Percentiles rank a stretch among this genome's conserved stretches.
These are phyloP conservation scores for Oenanthe oenanthe DNA, from an alignment of 2,113 vertebrate genomes.

Conservation along the genomic window DNA sequence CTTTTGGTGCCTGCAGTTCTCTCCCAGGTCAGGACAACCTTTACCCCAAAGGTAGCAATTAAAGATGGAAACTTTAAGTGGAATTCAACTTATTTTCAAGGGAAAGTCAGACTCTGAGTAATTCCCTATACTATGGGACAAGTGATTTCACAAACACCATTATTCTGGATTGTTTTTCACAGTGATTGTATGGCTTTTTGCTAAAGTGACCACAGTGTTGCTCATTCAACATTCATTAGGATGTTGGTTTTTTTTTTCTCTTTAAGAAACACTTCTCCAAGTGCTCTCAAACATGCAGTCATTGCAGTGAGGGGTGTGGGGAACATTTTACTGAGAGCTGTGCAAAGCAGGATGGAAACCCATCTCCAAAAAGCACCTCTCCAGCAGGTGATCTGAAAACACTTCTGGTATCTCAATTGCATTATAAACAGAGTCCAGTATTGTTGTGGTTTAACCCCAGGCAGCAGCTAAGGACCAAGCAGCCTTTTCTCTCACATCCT, in stretches of 20 bases:
- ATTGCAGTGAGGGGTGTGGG: rapidly evolving
- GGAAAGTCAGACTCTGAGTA: neutral
- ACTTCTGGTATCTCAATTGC: neutral
- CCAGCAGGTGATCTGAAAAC: neutral
- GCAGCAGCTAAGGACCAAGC: rapidly evolving
- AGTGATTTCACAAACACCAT: neutral
- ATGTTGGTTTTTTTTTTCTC: neutral
- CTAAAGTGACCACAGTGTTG: neutral
- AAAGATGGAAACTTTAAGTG: neutral
- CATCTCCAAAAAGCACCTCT: neutral
- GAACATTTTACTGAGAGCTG: neutral
- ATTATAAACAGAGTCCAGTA: neutral
- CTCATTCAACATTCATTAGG: neutral
- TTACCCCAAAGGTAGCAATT: neutral
- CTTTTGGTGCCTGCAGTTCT: neutral
- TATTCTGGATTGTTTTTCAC: neutral
- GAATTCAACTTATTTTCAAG: neutral
- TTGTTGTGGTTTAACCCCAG: neutral
- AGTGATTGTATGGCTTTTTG: neutral
- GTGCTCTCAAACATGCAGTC: neutral
- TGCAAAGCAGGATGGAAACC: neutral
- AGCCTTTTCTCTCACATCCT: neutral
- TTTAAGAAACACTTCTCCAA: neutral
- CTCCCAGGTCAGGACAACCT: neutral
- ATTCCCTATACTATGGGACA: neutral